Base-by-base conservation (phyloP, 2,113 vertebrate species). In the Glareola pratincola region DNA sequence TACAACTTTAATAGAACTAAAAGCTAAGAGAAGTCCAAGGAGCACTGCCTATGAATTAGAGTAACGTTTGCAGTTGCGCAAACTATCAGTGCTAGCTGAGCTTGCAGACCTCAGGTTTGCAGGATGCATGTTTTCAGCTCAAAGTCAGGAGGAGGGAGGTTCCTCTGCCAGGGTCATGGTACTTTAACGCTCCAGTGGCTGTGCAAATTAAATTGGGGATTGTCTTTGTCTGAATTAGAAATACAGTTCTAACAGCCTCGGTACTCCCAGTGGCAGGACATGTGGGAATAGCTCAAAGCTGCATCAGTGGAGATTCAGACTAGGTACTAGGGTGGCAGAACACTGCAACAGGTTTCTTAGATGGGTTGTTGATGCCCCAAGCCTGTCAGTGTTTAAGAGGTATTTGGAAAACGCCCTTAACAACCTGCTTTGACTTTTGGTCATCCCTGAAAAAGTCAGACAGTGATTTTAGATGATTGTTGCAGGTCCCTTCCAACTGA, bases 1-100 rank as follows among this genome's bases (percentile, higher is more conserved):
- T 74, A 26, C 32, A 85, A 22, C 10, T 91, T 62, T 41, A n/a
- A 51, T 63, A 21, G 34, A 51, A 27, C 27, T 63, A 23, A 26
- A 91, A 26, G 21, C 34, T 91, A 91, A 88, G 39, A 50, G 27
- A 76, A 76, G 24, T 26, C 69, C 13, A 84, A 80, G 66, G 90
- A 94, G 76, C 22, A 14, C n/a, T 93, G 73, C 53, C 17, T 47
- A 45, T 51, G 45, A 93, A 56, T 27, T 76, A 76, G 27, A 73
- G n/a, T 57, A n/a, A 48, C 69, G 50, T 56, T 54, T 73, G 21
- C 6, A 56, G 27, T 59, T 85, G 48, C 50, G 80, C 21, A 26
- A 36, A 47, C 22, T 50, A n/a, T 75, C 64, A 74, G 45, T 57
- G 14, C 59, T 90, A 41, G 45, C 10, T 76, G 50, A 27, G 3